phyloP scores from a whole-genome alignment of 2,797 vertebrate species.

The Arremon brunneinucha region DNA sequence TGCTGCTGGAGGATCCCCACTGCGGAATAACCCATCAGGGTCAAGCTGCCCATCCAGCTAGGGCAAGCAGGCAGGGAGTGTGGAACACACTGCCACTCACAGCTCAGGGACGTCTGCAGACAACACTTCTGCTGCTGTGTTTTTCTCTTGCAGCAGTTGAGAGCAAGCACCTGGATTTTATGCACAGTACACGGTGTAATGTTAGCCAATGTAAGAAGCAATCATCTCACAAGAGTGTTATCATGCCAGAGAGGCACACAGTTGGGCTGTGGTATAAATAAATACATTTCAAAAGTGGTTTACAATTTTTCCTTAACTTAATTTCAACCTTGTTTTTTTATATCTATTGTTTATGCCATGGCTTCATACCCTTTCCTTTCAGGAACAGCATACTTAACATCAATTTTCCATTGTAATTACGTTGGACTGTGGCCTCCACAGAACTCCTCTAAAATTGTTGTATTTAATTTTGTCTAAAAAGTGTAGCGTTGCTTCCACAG shows the following conservation, averaged over 20 bases:
- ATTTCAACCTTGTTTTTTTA: background rate
- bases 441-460: slow-evolving; percentile 42
- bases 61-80: background rate
- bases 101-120: background rate
- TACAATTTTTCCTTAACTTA: background rate
- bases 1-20: background rate
- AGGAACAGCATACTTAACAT: slow-evolving; percentile 14
- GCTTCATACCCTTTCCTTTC: slow-evolving; percentile 47
- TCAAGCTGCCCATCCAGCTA: background rate
- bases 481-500: background rate
- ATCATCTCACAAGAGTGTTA: background rate
- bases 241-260: background rate
- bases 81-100: background rate
- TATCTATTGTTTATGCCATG: background rate
- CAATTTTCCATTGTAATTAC: slow-evolving; percentile 32
- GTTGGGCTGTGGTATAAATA: background rate
- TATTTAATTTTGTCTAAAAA: slow-evolving; percentile 45
- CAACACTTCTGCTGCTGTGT: background rate
- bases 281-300: background rate
- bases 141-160: background rate
- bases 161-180: background rate
- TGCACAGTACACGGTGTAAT: rapidly evolving
- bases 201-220: rapidly evolving
- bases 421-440: background rate
- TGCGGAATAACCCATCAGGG: background rate